A percentile compares a stretch with the other conserved stretches of the same genome.
phyloP scores from a whole-genome alignment of 2,888 invertebrate genomes.

The Tetranychus truncatus region DNA sequence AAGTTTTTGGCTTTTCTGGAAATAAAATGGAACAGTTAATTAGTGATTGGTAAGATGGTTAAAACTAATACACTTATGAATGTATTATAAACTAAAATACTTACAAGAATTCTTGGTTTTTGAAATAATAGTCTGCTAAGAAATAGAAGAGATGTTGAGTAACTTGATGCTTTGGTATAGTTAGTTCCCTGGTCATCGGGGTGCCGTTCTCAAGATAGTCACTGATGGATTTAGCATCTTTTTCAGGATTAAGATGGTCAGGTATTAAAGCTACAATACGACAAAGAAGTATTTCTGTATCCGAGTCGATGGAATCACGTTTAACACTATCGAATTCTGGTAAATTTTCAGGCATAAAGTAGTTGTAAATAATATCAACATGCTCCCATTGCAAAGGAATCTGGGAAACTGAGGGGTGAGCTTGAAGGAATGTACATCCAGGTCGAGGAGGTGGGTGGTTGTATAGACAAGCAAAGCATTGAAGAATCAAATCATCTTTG shows the following conservation, averaged over 20 bases:
- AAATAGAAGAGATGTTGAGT: slow-evolving; percentile 53
- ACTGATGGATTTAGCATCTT: not conserved
- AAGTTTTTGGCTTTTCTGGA: slow-evolving; percentile 50
- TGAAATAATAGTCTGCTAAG: slow-evolving; percentile 80
- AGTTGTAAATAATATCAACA: slow-evolving; percentile 42
- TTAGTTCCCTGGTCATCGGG: not conserved
- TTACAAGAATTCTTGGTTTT: slow-evolving; percentile 50
- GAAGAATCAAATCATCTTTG: slow-evolving; percentile 18
- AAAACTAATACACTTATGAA: no score
- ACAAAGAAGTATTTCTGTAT: slow-evolving; percentile 18
- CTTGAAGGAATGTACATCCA: not conserved
- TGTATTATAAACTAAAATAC: slow-evolving; percentile 20
- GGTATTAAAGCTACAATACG: slow-evolving; percentile 19
- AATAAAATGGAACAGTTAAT: not conserved
- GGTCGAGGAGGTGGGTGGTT: slow-evolving; percentile 14
- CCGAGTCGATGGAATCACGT: slow-evolving; percentile 17
- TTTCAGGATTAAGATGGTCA: slow-evolving; percentile 10
- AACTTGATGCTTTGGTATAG: slow-evolving; percentile 1
- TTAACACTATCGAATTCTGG: slow-evolving; percentile 53
- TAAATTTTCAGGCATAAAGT: slow-evolving; percentile 51
- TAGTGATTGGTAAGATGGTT: no score
- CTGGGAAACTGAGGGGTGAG: slow-evolving; percentile 21
- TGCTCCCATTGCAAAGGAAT: slow-evolving; percentile 33
- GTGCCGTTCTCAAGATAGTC: slow-evolving; percentile 18
- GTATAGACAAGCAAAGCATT: slow-evolving; percentile 20